Base-by-base conservation (phyloP, 2,797 vertebrate species). In the Percopsis omiscomaycus region DNA sequence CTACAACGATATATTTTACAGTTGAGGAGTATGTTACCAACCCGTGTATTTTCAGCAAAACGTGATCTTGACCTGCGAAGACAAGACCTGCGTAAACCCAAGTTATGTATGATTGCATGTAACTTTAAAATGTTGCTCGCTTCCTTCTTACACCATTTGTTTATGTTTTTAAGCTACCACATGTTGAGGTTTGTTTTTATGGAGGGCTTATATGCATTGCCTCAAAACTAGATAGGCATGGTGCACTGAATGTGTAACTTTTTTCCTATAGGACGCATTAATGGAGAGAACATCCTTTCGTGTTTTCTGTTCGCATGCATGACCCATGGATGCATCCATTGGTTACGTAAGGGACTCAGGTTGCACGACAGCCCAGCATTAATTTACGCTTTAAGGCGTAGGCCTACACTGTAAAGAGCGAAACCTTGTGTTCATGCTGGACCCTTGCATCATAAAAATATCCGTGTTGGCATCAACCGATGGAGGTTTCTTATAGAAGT, bases 271-370 rank as follows among this genome's bases (percentile, higher is more conserved):
- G 5, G 1, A 37, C 32, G 8, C 32, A 37, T 37, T 37, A 37
- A 37, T 48, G 46, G 14, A 48, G 46, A 12, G 10, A 48, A 48
- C 50, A 28, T 15, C 3, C 1, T 10, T 5, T 52, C 22, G 6
- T 27, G 11, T 4, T 4, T 4, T 13, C 1, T 53, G 9, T 53
- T 12, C 32, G 0, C 62, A 45, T 59, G 0, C 32, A 93, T 92
- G 90, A 73, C 66, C 47, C 89, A 91, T 1, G 77, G 62, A 2
- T 88, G 86, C 15, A 84, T 92, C 37, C 92, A 92, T 82, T 92
- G 93, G 92, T 93, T 94, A 77, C 84, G 85, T 1, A 94, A 94
- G 67, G 93, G 92, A 1, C 90, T 94, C 13, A 67, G 90, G 29
- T 72, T 93, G 28, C 92, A 93, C 3, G 89, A 93, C 64, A 94